Base-by-base conservation (phyloP, 2,797 vertebrate genomes). In the Aplochiton taeniatus region DNA sequence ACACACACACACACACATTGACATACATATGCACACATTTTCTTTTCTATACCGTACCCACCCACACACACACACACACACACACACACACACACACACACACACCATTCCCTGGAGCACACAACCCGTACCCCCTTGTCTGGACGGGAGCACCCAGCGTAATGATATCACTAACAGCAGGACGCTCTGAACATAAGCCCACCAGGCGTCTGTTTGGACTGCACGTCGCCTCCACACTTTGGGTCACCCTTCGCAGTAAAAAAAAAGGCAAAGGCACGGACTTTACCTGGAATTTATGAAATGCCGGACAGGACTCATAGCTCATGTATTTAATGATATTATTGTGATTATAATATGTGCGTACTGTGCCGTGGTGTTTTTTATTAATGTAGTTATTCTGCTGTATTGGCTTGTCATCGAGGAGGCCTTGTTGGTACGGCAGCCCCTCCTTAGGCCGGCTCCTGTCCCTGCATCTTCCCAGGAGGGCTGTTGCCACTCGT, bases 131-230 rank as follows among this genome's bases (percentile, higher is more conserved):
- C 86, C 71, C 84, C 76, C 68, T 64, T 46, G 81, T 90, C 70
- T 70, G 78, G 68, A 77, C 76, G 58, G 78, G 66, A 86, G 87
- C 46, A 14, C 82, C 71, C 72, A 69, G 78, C 85, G 85, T 92
- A 91, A 94, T 90, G 88, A 91, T 83, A 93, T 92, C 90, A 90
- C 83, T 79, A 85, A 76, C 76, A 17, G 91, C 78, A 41, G 88
- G 92, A 82, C 85, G 81, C 77, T 80, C 72, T 81, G 83, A 84
- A 83, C 75, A 85, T 83, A 86, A 75, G 82, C 80, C 77, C 74
- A 68, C 0, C 63, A 75, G 72, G 80, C 71, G 72, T 88, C 89
- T 88, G 78, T 84, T 91, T 85, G 84, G 84, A 85, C 73, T 76
- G 81, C 83, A 85, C 63, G 60, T 80, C 78, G 74, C 63, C 56